Evolutionary conservation across 2,888 invertebrate genomes (phyloP).

Genomic region (Pogonocherus hispidulus): DNA sequence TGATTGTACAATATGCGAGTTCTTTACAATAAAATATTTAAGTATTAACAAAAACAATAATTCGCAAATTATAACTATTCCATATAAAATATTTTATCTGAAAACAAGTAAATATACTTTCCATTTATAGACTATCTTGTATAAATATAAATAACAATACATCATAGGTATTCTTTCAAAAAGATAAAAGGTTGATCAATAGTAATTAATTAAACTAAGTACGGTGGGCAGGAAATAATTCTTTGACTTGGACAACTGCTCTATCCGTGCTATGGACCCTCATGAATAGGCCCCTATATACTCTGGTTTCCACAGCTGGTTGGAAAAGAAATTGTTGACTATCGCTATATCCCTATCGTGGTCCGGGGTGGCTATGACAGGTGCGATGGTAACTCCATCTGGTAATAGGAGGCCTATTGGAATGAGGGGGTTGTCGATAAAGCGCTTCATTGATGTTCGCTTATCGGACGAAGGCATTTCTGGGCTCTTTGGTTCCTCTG

Average conservation of each 20-base stretch:
- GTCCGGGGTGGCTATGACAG: slow-evolving; percentile 67
- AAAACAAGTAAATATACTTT: slow-evolving; percentile 57
- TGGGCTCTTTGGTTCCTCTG: slow-evolving; percentile 39
- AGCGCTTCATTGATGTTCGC: slow-evolving; percentile 31
- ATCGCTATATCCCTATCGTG: slow-evolving; percentile 70
- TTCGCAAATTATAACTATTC: slow-evolving; percentile 34
- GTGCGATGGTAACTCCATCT: slow-evolving; percentile 69
- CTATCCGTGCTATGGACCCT: slow-evolving; percentile 42
- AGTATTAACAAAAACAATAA: slow-evolving; percentile 29
- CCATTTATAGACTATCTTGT: slow-evolving; percentile 65
- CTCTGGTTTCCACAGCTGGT: slow-evolving; percentile 73
- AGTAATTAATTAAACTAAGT: slow-evolving; percentile 56
- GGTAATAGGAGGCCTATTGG: slow-evolving; percentile 68
- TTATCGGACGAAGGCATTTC: slow-evolving; percentile 43
- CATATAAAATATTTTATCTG: slow-evolving; percentile 18
- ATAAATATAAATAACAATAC: slow-evolving; percentile 69
- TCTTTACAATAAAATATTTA: slow-evolving; percentile 10
- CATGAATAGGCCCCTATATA: slow-evolving; percentile 69
- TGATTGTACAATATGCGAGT: slow-evolving; percentile 13
- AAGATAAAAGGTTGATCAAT: slow-evolving; percentile 52
- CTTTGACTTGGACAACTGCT: slow-evolving; percentile 36
- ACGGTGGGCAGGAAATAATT: slow-evolving; percentile 47
- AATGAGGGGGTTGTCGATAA: slow-evolving; percentile 66
- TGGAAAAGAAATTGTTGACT: slow-evolving; percentile 71
- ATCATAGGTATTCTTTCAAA: slow-evolving; percentile 63